A percentile compares a stretch with the other conserved stretches of the same genome.
Evolutionary conservation across 2,888 invertebrate species (phyloP).

Genomic region (Drosophila pegasa): DNA sequence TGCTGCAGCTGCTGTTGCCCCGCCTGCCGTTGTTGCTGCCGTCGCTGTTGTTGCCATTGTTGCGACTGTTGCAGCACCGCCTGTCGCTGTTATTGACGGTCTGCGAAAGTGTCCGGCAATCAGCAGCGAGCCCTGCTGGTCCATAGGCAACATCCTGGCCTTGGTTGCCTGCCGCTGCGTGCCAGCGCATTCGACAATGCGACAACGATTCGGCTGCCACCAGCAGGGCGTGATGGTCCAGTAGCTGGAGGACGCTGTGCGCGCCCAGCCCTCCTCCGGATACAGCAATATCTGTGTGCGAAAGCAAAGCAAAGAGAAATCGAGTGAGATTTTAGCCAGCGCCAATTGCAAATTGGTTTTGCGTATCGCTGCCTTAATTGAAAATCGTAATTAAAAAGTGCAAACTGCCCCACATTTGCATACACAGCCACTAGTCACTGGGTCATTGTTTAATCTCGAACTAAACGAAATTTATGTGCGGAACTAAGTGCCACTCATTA

Average conservation of each 20-base stretch:
- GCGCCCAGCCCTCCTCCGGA: constrained; percentile 95
- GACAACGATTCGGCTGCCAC: constrained; percentile 94
- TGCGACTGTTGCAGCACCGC: constrained; percentile 23
- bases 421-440: neutral
- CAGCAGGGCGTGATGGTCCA: constrained; percentile 94
- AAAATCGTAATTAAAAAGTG: constrained; percentile 81
- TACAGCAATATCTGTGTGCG: constrained; percentile 91
- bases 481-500: constrained; percentile 17
- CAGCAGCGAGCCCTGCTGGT: constrained; percentile 90
- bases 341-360: constrained; percentile 77
- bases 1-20: constrained; percentile 1
- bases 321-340: constrained; percentile 43
- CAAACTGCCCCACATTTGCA: constrained; percentile 57
- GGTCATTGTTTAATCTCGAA: constrained; percentile 10
- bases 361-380: constrained; percentile 76
- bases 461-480: constrained; percentile 18
- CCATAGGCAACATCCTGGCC: constrained; percentile 92
- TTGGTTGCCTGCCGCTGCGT: constrained; percentile 87
- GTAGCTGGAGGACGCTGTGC: constrained; percentile 93
- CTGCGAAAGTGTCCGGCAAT: constrained; percentile 88
- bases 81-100: constrained; percentile 48
- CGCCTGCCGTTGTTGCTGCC: constrained; percentile 15
- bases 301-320: constrained; percentile 41
- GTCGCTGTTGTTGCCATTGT: constrained; percentile 29
- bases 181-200: constrained; percentile 93